Percentiles rank a stretch among this genome's conserved stretches.
phyloP scores from a whole-genome alignment of 1,140 invertebrate genomes.

The Centruroides vittatus region DNA sequence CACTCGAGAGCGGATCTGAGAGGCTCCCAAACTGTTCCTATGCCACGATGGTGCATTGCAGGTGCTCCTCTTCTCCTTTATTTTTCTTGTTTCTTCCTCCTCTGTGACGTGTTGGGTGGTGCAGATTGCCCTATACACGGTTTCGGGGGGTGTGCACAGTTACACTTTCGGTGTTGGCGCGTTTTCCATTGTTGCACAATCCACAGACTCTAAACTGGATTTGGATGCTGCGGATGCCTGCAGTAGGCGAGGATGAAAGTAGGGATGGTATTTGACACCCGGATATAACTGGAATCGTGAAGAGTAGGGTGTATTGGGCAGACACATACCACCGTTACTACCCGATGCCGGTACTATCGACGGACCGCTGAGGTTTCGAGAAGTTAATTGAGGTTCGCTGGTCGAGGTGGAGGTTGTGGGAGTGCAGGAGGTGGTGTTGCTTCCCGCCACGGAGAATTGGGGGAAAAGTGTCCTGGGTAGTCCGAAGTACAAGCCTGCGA shows the following conservation, averaged over 20 bases:
- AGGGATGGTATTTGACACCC: slow-evolving; percentile 12
- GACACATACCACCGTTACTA: neutral
- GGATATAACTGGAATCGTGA: neutral
- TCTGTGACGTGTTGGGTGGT: no score
- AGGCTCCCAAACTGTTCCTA: no score
- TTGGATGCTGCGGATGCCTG: neutral
- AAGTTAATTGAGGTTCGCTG: neutral
- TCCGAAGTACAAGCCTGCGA: slow-evolving; percentile 9
- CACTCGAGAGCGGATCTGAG: no score
- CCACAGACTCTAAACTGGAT: no score
- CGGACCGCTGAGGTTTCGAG: neutral
- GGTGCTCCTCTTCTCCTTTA: no score
- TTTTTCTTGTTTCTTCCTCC: no score
- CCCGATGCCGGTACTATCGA: neutral
- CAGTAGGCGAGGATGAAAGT: slow-evolving; percentile 13
- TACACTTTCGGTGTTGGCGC: no score
- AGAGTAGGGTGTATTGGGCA: neutral
- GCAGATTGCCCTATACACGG: no score
- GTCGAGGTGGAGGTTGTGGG: neutral
- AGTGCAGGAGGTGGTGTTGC: neutral
- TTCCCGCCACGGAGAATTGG: slow-evolving; percentile 1
- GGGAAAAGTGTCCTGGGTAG: slow-evolving; percentile 9
- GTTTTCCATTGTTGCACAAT: no score
- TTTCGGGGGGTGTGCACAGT: no score
- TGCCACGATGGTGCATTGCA: no score